A percentile compares a stretch with the other conserved stretches of the same genome.
Conservation (phyloP, 2,888 invertebrate species). For the Acanthopleura granulata region DNA sequence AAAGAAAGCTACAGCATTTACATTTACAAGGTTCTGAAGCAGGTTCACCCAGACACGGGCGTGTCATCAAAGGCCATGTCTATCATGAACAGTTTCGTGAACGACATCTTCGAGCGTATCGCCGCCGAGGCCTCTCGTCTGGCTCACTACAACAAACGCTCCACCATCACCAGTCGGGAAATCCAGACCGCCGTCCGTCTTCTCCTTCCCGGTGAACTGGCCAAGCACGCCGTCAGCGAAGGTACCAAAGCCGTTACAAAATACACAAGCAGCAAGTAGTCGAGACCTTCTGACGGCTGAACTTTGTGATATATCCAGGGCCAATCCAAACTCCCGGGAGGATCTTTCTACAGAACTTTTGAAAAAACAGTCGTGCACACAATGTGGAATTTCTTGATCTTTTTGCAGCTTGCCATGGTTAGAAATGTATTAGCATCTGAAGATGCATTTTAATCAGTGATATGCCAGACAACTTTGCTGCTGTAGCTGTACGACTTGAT, state of each 20-base stretch:
- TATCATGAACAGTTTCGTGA: slow-evolving; percentile 57
- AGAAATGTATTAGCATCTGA: no score
- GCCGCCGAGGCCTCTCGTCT: slow-evolving; percentile 56
- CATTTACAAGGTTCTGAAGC: slow-evolving; percentile 59
- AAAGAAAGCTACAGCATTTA: slow-evolving; percentile 52
- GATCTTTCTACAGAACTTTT: no score
- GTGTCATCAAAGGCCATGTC: slow-evolving; percentile 36
- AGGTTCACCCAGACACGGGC: slow-evolving; percentile 63
- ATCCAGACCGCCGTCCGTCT: slow-evolving; percentile 37
- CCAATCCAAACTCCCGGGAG: not conserved
- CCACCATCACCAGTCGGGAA: slow-evolving; percentile 76
- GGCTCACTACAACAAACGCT: slow-evolving; percentile 52
- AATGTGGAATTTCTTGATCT: no score
- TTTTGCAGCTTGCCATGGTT: no score
- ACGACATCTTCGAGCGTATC: slow-evolving; percentile 63
- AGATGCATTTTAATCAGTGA: no score
- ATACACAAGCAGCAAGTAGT: slow-evolving; percentile 51
- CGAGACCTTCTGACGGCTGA: not conserved
- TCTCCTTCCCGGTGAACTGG: no score
- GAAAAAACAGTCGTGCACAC: no score
- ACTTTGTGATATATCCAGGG: not conserved
- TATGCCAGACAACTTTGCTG: no score
- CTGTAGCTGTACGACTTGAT: no score
- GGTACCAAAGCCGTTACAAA: slow-evolving; percentile 64
- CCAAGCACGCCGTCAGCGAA: no score